phyloP scores from a whole-genome alignment of 92 coral and sea anemone genomes.

The Zoanthus sansibaricus region DNA sequence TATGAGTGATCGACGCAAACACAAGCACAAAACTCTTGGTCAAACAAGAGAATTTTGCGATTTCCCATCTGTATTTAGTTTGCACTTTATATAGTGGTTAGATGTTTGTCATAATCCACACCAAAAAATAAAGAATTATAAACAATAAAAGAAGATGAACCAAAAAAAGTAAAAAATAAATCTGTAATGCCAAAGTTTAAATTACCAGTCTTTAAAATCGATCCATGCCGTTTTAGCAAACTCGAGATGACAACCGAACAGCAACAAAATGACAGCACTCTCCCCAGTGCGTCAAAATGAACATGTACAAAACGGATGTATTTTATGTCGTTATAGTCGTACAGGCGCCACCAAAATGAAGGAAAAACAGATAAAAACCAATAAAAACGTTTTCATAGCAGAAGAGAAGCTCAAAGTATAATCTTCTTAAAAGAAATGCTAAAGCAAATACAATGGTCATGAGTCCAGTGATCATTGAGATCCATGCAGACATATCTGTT shows the following conservation, averaged over 20 bases:
- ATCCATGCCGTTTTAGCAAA: neutral
- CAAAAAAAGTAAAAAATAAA: neutral
- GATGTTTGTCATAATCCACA: slow-evolving; percentile 25
- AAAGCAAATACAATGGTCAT: neutral
- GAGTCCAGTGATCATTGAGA: neutral
- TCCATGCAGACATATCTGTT: too few relatives aligned
- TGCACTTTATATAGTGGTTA: slow-evolving; percentile 5
- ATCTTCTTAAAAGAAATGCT: neutral
- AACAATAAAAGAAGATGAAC: slow-evolving; percentile 1
- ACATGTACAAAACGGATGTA: slow-evolving; percentile 30
- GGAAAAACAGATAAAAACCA: slow-evolving; percentile 11
- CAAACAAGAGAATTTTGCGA: slow-evolving; percentile 11
- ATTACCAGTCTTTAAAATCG: neutral
- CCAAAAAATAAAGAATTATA: slow-evolving; percentile 2
- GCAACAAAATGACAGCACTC: neutral
- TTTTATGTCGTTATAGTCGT: slow-evolving; percentile 18
- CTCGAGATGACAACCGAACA: slow-evolving; percentile 1
- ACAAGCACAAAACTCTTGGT: slow-evolving; percentile 8
- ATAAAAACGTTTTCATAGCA: slow-evolving; percentile 10
- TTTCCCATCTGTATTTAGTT: slow-evolving; percentile 35
- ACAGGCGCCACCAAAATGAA: slow-evolving; percentile 21
- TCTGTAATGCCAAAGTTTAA: neutral
- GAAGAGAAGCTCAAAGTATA: neutral
- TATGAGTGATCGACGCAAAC: neutral
- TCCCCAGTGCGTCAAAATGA: neutral